phyloP scores from a whole-genome alignment of 1,140 invertebrate species.

The Cotesia chilonis region DNA sequence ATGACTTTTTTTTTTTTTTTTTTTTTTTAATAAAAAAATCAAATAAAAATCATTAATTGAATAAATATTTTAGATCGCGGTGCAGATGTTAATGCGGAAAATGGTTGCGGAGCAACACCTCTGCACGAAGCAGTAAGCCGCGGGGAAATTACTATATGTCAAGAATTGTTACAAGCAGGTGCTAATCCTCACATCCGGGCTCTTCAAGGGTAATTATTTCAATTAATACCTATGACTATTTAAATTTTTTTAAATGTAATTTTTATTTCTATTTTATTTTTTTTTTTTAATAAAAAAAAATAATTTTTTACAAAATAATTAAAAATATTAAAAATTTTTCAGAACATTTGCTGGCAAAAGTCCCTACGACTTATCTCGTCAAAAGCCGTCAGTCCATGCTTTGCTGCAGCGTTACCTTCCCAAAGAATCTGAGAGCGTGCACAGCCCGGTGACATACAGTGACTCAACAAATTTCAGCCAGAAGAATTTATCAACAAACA shows the following conservation, averaged over 20 bases:
- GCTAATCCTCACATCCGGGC: constrained; percentile 69
- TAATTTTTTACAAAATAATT: too few relatives aligned
- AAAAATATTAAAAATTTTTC: constrained; percentile 25
- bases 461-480: constrained; percentile 53
- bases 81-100: constrained; percentile 67
- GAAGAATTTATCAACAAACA: constrained; percentile 54
- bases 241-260: too few relatives aligned
- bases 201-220: constrained; percentile 64
- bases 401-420: constrained; percentile 52
- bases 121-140: constrained; percentile 72
- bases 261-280: too few relatives aligned
- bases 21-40: too few relatives aligned
- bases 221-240: background rate
- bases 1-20: background rate
- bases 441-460: constrained; percentile 46
- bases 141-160: constrained; percentile 68
- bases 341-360: constrained; percentile 65
- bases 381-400: constrained; percentile 61
- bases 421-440: constrained; percentile 55
- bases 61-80: constrained; percentile 63
- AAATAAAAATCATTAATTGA: constrained; percentile 37
- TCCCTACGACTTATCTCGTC: constrained; percentile 64
- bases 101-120: constrained; percentile 70
- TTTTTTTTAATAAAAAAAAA: too few relatives aligned
- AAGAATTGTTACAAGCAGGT: constrained; percentile 68